phyloP scores from a whole-genome alignment of 2,113 vertebrate species.

The Lasiurus borealis region DNA sequence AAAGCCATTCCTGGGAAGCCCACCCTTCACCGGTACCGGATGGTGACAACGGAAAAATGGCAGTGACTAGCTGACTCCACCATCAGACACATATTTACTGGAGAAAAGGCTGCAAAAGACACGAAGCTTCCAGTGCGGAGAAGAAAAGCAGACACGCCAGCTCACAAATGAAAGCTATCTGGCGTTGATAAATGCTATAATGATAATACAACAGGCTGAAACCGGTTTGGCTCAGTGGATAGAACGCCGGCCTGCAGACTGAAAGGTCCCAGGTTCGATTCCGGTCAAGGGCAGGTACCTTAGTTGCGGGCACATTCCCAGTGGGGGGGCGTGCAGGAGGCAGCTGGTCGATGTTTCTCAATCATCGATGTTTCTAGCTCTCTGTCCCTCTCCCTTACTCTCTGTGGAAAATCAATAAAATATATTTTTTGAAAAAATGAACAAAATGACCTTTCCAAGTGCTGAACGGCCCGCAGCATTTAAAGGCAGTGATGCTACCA shows the following conservation, averaged over 20 bases:
- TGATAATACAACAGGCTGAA: neutral
- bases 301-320: too few relatives aligned
- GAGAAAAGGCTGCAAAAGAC: neutral
- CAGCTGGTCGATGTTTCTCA: too few relatives aligned
- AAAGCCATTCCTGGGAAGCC: neutral
- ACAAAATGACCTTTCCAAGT: constrained; percentile 1
- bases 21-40: neutral
- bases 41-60: neutral
- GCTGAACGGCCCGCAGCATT: neutral
- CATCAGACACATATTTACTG: neutral
- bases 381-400: too few relatives aligned
- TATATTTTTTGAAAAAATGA: neutral
- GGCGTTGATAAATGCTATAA: neutral
- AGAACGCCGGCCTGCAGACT: too few relatives aligned
- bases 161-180: neutral
- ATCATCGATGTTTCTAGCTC: too few relatives aligned
- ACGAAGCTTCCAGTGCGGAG: neutral
- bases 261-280: too few relatives aligned
- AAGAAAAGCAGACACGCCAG: neutral
- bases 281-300: too few relatives aligned
- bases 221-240: too few relatives aligned
- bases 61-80: neutral
- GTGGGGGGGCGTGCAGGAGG: too few relatives aligned
- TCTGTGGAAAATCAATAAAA: too few relatives aligned
- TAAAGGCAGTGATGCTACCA: constrained; percentile 12